Evolutionary conservation across 2,888 invertebrate species (phyloP).

Genomic region (Drosophila buzzatii): DNA sequence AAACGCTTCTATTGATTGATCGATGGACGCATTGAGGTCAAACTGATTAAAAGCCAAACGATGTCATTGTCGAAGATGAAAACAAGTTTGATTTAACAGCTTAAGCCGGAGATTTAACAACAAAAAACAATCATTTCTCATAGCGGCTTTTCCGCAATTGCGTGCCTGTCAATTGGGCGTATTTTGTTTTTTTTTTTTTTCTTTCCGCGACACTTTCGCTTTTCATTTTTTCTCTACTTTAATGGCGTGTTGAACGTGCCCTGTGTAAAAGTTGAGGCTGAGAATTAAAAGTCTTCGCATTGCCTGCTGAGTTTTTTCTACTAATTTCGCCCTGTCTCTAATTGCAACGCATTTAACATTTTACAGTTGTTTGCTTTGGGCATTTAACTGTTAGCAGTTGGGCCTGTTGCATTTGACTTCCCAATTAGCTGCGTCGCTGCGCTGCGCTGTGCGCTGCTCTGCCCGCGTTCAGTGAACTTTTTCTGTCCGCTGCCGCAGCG

Average conservation of each 20-base stretch:
- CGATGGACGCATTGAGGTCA: constrained; percentile 64
- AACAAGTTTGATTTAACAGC: constrained; percentile 5
- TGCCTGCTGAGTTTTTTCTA: constrained; percentile 38
- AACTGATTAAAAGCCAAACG: constrained; percentile 70
- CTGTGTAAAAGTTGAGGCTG: constrained; percentile 66
- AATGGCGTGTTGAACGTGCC: constrained; percentile 63
- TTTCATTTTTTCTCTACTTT: constrained; percentile 35
- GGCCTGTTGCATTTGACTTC: constrained; percentile 30
- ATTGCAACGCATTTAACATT: constrained; percentile 22
- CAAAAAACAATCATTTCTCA: constrained; percentile 45
- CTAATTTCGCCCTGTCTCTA: constrained; percentile 19
- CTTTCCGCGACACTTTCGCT: constrained; percentile 67
- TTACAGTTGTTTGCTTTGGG: constrained; percentile 7
- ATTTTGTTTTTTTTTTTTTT: constrained; percentile 8
- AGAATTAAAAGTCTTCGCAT: constrained; percentile 54
- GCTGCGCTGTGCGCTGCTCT: constrained; percentile 39
- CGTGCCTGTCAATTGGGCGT: constrained; percentile 28
- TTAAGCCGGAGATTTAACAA: constrained; percentile 1
- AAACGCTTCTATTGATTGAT: constrained; percentile 57
- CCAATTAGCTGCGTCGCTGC: constrained; percentile 33
- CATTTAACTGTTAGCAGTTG: constrained; percentile 46
- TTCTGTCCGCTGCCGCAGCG: constrained; percentile 8
- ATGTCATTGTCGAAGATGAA: constrained; percentile 59
- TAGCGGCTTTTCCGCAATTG: constrained; percentile 49
- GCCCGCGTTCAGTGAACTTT: constrained; percentile 70